A percentile compares a stretch with the other conserved stretches of the same genome.
Conservation (phyloP, 2,113 vertebrate genomes). For the Dolichallabes microphthalmus region DNA sequence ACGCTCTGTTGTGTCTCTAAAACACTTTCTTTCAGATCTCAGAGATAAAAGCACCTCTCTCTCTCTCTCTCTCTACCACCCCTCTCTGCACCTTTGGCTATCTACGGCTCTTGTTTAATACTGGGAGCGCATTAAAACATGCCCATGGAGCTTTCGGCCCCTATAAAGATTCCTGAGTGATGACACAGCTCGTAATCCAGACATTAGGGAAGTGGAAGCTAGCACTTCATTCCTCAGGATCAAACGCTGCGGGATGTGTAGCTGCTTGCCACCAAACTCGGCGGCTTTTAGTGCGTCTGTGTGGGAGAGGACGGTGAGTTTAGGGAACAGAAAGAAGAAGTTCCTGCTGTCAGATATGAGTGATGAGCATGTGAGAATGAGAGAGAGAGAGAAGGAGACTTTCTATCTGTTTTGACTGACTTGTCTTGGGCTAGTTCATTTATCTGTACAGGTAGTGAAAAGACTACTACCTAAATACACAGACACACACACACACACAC, state of each 20-base stretch:
- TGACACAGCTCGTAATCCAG: constrained; percentile 51
- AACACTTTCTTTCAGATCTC: constrained; percentile 43
- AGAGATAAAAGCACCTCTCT: constrained; percentile 43
- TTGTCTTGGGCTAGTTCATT: constrained; percentile 19
- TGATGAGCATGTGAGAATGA: constrained; percentile 27
- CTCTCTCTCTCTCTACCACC: neutral
- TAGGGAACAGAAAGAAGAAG: constrained; percentile 27
- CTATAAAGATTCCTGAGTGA: constrained; percentile 54
- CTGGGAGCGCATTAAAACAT: constrained; percentile 46
- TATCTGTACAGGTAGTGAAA: constrained; percentile 11
- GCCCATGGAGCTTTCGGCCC: constrained; percentile 44
- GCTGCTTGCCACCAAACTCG: constrained; percentile 32
- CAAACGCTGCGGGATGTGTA: constrained; percentile 47
- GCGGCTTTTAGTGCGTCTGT: constrained; percentile 19
- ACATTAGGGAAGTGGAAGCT: constrained; percentile 36
- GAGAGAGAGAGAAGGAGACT: constrained; percentile 6
- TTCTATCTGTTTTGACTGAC: neutral
- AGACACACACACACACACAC: neutral
- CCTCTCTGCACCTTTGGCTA: constrained; percentile 28
- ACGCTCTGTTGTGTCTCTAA: constrained; percentile 30
- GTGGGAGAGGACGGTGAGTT: constrained; percentile 25
- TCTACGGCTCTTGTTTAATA: constrained; percentile 20
- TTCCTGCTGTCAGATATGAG: constrained; percentile 37
- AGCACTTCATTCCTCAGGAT: constrained; percentile 38
- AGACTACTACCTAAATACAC: neutral